Percentiles rank a stretch among this genome's conserved stretches.
These are phyloP conservation scores for Ardeotis arabs DNA, from an alignment of 2,113 vertebrate species.

Conservation along the genomic window DNA sequence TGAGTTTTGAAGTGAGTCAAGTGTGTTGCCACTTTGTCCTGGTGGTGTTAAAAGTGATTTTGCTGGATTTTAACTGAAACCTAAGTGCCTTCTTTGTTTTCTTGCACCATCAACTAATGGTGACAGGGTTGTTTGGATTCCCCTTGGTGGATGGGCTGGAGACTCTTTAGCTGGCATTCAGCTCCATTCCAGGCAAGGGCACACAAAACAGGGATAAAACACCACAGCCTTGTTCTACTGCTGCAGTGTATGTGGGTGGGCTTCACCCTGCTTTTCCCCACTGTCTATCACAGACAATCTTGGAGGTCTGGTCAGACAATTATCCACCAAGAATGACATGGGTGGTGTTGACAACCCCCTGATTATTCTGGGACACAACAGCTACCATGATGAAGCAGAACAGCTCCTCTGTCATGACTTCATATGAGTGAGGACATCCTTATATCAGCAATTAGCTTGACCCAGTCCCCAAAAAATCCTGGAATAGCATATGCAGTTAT, in stretches of 20 bases:
- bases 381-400: not conserved
- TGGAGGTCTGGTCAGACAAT: not conserved
- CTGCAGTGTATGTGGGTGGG: not conserved
- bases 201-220: not conserved
- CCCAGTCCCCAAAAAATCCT: not conserved
- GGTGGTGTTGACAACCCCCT: not conserved
- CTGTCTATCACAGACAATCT: not conserved
- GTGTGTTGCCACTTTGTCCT: not conserved
- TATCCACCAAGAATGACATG: not conserved
- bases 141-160: not conserved
- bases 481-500: accelerated
- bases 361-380: not conserved
- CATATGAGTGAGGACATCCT: not conserved
- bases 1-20: not conserved
- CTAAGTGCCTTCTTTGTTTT: not conserved
- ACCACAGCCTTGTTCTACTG: not conserved
- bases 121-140: not conserved
- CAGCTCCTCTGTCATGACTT: not conserved
- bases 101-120: not conserved
- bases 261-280: not conserved
- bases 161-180: not conserved
- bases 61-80: not conserved
- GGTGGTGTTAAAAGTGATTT: not conserved
- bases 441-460: not conserved
- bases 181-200: not conserved